Evolutionary conservation across 2,113 vertebrate species (phyloP), one percentile per base, ranked within the genome.

Genomic region (Sylvia atricapilla): DNA sequence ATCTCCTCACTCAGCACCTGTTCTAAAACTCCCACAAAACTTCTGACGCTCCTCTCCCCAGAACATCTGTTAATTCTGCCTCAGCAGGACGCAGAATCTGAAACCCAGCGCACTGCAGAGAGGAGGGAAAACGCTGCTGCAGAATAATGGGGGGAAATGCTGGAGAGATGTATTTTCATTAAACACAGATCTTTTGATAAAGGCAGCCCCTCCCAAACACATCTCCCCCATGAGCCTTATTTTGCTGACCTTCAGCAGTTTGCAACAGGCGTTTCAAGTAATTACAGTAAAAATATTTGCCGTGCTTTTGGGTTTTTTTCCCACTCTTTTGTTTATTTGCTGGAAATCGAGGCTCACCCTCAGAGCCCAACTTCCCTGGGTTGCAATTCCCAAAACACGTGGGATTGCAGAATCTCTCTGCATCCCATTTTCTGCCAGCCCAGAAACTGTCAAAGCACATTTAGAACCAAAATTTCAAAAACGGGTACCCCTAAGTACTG

Each of bases 381-480:
- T 67, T 91, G 92, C 84, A 73, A 35, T 70, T 90, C 81, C 84
- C 2, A 6, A 50, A 49, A 23, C 74, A 68, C 9, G 28, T 43
- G 74, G 88, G 91, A 88, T 10, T 94, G 94, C 93, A 95, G 89
- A 93, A 95, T 70, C 93, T 89, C 46, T 84, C 82, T 93, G 85
- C 94, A 96, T 90, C 90, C 95, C 80, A 94, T 96, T 96, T 96
- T 95, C 94, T 95, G 92, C 90, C 93, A 83, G 90, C 92, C 95
- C 93, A 95, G 55, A 77, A 93, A 66, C 87, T 95, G 93, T 94
- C 94, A 95, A 25, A 91, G 87, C 79, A 78, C 90, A 95, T 94
- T 96, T 95, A 84, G 64, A 90, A 97, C 58, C 72, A 47, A 86
- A 86, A 88, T 74, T 75, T 93, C 90, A 77, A 60, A 88, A 86